phyloP scores from a whole-genome alignment of 2,888 invertebrate genomes.

The Cremastobaeus sp. region DNA sequence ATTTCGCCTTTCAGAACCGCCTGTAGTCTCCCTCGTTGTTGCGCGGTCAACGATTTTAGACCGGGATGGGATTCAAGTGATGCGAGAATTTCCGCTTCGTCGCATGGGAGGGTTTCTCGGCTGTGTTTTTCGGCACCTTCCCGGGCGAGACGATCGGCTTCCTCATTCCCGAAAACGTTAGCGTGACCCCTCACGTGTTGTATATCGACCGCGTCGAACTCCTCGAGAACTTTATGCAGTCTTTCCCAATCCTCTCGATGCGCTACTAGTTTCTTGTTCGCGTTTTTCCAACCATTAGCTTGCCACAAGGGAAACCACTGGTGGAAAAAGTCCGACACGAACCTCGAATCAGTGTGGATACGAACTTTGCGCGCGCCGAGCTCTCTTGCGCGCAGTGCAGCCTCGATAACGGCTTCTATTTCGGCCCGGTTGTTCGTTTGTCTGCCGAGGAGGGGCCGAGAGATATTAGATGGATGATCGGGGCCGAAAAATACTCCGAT shows the following conservation, averaged over 20 bases:
- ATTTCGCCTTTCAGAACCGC: neutral
- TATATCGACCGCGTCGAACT: neutral
- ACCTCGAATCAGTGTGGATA: neutral
- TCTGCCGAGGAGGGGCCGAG: conserved; percentile 86
- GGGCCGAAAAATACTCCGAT: conserved; percentile 82
- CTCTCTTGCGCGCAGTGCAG: conserved; percentile 84
- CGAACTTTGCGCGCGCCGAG: conserved; percentile 73
- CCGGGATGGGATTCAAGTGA: neutral
- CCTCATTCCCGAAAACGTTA: neutral
- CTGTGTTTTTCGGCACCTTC: neutral
- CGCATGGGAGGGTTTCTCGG: no score
- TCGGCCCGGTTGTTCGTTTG: no score
- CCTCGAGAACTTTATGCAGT: neutral
- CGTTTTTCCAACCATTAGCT: neutral
- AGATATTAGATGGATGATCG: conserved; percentile 85
- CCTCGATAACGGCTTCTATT: conserved; percentile 90
- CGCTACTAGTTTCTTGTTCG: neutral
- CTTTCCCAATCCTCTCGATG: neutral
- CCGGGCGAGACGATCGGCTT: neutral
- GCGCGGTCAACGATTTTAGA: neutral
- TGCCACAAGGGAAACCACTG: neutral
- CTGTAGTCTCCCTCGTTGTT: neutral
- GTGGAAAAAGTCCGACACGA: neutral
- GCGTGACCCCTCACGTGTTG: neutral
- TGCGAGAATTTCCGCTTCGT: neutral